These are phyloP conservation scores for Clanis bilineata DNA, from an alignment of 2,888 invertebrate species.

Conservation along the genomic window DNA sequence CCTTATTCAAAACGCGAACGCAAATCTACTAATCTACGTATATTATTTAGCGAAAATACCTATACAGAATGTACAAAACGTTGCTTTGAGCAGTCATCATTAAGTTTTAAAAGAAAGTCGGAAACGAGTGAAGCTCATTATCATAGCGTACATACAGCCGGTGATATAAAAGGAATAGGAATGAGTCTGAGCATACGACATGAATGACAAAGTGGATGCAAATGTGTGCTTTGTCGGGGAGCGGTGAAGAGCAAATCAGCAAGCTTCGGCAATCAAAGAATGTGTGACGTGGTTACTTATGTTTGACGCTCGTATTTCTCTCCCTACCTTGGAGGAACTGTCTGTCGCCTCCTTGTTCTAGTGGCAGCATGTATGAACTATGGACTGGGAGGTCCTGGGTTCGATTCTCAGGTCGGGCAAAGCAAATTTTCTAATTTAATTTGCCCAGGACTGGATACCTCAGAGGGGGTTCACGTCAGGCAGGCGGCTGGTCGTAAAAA, in stretches of 20 bases:
- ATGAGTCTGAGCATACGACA: slow-evolving; percentile 66
- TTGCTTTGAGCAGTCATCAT: slow-evolving; percentile 41
- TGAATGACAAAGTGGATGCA: slow-evolving; percentile 80
- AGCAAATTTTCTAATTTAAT: too few relatives aligned
- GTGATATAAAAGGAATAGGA: slow-evolving; percentile 64
- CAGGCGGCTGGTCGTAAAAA: too few relatives aligned
- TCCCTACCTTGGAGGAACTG: background rate
- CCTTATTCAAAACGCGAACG: too few relatives aligned
- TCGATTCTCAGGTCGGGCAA: too few relatives aligned
- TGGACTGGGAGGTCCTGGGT: too few relatives aligned
- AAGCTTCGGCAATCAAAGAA: slow-evolving; percentile 53
- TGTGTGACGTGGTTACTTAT: slow-evolving; percentile 1
- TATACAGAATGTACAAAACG: too few relatives aligned
- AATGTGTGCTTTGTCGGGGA: slow-evolving; percentile 70
- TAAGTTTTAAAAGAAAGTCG: slow-evolving; percentile 62
- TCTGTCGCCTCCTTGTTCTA: too few relatives aligned
- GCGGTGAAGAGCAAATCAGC: slow-evolving; percentile 37
- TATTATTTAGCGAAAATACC: too few relatives aligned
- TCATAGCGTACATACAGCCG: slow-evolving; percentile 60
- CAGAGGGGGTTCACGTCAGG: too few relatives aligned
- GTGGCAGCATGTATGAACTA: too few relatives aligned
- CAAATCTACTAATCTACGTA: too few relatives aligned
- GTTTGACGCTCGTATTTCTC: slow-evolving; percentile 20
- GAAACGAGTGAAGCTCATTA: slow-evolving; percentile 66
- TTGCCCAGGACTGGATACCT: too few relatives aligned